Base-by-base conservation (phyloP, 2,113 vertebrate species). In the Speoplatyrhinus poulsoni region DNA sequence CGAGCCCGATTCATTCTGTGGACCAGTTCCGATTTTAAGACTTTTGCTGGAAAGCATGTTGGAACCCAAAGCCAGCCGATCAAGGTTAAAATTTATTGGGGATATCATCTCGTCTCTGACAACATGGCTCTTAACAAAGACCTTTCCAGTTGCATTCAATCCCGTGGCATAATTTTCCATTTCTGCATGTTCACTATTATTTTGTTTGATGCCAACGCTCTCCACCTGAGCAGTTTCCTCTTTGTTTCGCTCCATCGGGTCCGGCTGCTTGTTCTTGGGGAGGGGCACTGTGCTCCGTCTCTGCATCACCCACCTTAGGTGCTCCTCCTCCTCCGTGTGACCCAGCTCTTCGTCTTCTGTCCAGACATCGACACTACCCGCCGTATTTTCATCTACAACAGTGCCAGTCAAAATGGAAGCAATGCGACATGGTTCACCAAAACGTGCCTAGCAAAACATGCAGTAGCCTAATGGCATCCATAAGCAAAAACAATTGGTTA, bases 211-310 rank as follows among this genome's bases (percentile, higher is more conserved):
- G 46, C 61, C 54, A 36, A 33, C 81, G 83, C 26, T 77, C 77
- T 0, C 12, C n/a, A 26, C 26, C 3, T 62, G 76, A 76, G 76
- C 73, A 5, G 69, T 65, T 36, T 47, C 82, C 60, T 71, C 66
- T 4, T 13, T 63, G 56, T 90, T 87, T 9, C 90, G 90, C 71
- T 90, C 85, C 0, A 62, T 76, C 81, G 78, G 67, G 32, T 85
- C 85, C 26, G 12, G 53, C 19, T 70, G 75, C 6, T 53, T 57
- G 15, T 75, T 75, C 36, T 15, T 73, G 0, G 68, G 70, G 0
- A 74, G 76, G 79, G 79, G 87, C 60, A 72, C 47, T 0, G 4
- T 60, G 54, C 0, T 9, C 36, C 65, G 55, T 7, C 26, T 83
- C 72, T 53, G 67, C 70, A 50, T 65, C 46, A 5, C 12, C 41